Conservation (phyloP, 1,140 invertebrate species). For the Pectinophora gossypiella region DNA sequence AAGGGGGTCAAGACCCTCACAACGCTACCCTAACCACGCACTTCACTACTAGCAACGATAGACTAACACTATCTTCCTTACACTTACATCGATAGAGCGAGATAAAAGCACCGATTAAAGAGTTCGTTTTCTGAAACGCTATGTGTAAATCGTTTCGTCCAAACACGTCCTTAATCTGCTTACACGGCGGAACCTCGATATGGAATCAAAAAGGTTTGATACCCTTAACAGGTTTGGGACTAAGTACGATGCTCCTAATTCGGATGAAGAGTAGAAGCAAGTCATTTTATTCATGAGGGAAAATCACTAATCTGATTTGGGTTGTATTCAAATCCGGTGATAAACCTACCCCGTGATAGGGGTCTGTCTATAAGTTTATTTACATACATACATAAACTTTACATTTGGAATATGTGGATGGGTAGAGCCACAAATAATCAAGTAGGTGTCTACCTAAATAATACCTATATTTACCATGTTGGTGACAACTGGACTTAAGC, state of each 20-base stretch:
- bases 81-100: slow-evolving; percentile 5
- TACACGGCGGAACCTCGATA: slow-evolving; percentile 15
- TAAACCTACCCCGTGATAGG: not conserved
- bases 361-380: not conserved
- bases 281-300: slow-evolving; percentile 30
- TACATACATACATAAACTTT: too few species aligned
- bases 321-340: not conserved
- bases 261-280: slow-evolving; percentile 23
- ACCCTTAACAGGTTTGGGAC: slow-evolving; percentile 27
- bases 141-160: slow-evolving; percentile 17
- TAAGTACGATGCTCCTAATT: slow-evolving; percentile 28
- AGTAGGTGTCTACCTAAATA: too few species aligned
- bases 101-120: slow-evolving; percentile 20
- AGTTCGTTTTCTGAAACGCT: slow-evolving; percentile 22
- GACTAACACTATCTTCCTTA: slow-evolving; percentile 13
- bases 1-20: not conserved
- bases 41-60: too few species aligned
- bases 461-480: too few species aligned
- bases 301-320: slow-evolving; percentile 21
- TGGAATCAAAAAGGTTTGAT: slow-evolving; percentile 17
- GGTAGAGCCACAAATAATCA: too few species aligned
- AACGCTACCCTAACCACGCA: too few species aligned
- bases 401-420: too few species aligned
- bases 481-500: too few species aligned
- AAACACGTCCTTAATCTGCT: slow-evolving; percentile 29